These are phyloP conservation scores for Terrapene triunguis DNA, from an alignment of 2,113 vertebrate species.

Conservation along the genomic window DNA sequence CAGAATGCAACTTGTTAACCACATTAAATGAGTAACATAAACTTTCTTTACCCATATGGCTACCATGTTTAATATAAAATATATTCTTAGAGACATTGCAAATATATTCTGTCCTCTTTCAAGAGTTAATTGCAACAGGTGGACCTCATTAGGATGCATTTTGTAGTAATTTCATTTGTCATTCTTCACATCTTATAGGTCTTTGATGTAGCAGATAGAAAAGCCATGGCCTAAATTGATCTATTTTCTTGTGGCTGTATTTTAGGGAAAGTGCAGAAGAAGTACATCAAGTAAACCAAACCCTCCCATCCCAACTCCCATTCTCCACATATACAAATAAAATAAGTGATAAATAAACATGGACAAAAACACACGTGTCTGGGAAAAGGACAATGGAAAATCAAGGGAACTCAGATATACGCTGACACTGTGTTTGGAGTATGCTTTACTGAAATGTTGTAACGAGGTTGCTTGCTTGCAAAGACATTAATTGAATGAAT, in stretches of 20 bases:
- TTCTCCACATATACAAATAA: background rate
- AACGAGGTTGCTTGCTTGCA: constrained; percentile 1
- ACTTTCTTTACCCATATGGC: background rate
- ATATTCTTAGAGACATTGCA: background rate
- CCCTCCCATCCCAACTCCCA: background rate
- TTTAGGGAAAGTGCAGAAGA: background rate
- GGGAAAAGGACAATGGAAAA: background rate
- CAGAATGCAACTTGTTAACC: background rate
- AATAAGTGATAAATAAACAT: background rate
- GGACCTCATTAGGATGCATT: constrained; percentile 27
- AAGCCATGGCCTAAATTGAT: constrained; percentile 45
- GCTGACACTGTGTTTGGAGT: background rate
- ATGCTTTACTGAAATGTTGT: background rate
- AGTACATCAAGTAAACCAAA: background rate
- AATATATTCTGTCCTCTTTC: background rate
- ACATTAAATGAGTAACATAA: rapidly evolving
- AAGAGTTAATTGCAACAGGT: background rate
- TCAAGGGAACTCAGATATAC: background rate
- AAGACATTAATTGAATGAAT: background rate
- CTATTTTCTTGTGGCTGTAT: constrained; percentile 2
- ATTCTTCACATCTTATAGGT: constrained; percentile 27
- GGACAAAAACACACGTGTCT: background rate
- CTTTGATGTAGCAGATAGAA: constrained; percentile 47
- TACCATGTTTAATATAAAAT: background rate
- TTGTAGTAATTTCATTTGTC: constrained; percentile 35